A percentile compares a stretch with the other conserved stretches of the same genome.
These are phyloP conservation scores for Gymnocypris eckloni DNA, from an alignment of 2,797 vertebrate genomes.

Conservation along the genomic window DNA sequence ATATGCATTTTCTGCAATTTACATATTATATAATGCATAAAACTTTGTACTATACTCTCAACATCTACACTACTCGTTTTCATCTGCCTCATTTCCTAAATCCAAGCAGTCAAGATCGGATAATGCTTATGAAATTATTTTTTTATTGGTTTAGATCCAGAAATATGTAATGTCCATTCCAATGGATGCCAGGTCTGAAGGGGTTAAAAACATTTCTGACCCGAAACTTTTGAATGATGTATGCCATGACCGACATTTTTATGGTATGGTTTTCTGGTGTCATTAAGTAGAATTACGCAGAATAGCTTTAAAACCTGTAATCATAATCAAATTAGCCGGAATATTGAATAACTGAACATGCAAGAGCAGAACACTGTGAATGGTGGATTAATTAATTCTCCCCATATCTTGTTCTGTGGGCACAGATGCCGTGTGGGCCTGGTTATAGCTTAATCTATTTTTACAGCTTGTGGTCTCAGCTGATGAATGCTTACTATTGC, in stretches of 20 bases:
- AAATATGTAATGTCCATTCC: too few relatives aligned
- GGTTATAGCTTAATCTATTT: constrained; percentile 49
- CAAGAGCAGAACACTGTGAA: background rate
- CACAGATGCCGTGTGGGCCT: constrained; percentile 13
- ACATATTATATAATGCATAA: too few relatives aligned
- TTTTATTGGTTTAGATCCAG: too few relatives aligned
- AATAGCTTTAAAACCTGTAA: background rate
- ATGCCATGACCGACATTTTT: background rate
- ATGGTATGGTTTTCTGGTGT: background rate
- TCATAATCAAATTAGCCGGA: background rate
- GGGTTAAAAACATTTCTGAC: background rate
- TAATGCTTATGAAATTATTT: too few relatives aligned
- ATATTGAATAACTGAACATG: constrained; percentile 9
- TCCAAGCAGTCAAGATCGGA: too few relatives aligned
- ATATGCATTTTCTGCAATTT: too few relatives aligned
- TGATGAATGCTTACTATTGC: constrained; percentile 40
- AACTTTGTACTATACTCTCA: too few relatives aligned
- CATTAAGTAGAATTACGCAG: background rate
- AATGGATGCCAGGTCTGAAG: too few relatives aligned
- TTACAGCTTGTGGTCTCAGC: constrained; percentile 43
- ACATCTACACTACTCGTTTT: too few relatives aligned
- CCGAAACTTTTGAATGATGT: background rate
- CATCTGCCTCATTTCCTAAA: too few relatives aligned
- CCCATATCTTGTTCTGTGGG: constrained; percentile 17
- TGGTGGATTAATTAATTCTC: constrained; percentile 5